Evolutionary conservation across 2,888 invertebrate species (phyloP).

Genomic region (Apodemia mormo): DNA sequence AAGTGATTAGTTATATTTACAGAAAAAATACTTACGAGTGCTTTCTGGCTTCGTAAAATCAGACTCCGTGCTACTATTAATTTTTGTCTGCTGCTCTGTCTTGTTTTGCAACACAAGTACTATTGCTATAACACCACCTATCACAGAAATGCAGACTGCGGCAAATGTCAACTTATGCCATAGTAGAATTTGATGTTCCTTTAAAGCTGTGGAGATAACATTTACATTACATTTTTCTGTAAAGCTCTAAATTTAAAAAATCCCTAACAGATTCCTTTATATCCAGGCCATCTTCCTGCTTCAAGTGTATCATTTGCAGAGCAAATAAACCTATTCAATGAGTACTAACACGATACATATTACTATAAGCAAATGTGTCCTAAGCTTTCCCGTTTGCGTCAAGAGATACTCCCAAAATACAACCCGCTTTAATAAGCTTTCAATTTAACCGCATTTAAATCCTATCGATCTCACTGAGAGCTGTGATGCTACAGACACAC

Average conservation of each 20-base stretch:
- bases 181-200: slow-evolving; percentile 46
- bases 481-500: background rate
- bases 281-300: too few relatives aligned
- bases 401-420: too few relatives aligned
- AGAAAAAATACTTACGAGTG: slow-evolving; percentile 25
- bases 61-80: slow-evolving; percentile 18
- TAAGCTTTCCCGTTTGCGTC: too few relatives aligned
- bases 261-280: too few relatives aligned
- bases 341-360: too few relatives aligned
- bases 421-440: background rate
- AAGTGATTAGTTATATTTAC: background rate
- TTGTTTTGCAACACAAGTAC: slow-evolving; percentile 50
- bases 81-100: slow-evolving; percentile 31
- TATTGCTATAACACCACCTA: slow-evolving; percentile 57
- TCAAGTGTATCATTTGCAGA: too few relatives aligned
- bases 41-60: slow-evolving; percentile 25
- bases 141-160: slow-evolving; percentile 51
- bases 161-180: slow-evolving; percentile 62
- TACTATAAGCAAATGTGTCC: too few relatives aligned
- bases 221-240: background rate
- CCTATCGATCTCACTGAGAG: background rate
- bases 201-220: slow-evolving; percentile 44
- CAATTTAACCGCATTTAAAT: background rate
- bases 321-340: too few relatives aligned
- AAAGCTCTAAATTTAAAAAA: too few relatives aligned